Evolutionary conservation across 2,113 vertebrate genomes (phyloP).

Genomic region (Pedetes capensis): DNA sequence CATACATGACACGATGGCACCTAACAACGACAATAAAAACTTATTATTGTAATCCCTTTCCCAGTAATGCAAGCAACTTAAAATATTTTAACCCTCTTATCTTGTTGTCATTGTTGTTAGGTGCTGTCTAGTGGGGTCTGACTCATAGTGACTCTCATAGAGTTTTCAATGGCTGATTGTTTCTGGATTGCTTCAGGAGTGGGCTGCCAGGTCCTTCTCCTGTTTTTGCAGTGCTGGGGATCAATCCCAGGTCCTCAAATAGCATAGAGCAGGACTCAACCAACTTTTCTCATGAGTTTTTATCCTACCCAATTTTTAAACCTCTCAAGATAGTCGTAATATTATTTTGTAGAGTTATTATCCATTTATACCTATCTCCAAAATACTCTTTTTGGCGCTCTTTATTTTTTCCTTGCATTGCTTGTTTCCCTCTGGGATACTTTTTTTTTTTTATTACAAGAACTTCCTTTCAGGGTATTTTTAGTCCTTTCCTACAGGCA

Average conservation of each 20-base stretch:
- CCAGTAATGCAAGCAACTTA: neutral
- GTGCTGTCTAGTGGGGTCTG: too few species aligned
- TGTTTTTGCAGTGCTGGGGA: neutral
- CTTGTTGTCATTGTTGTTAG: too few species aligned
- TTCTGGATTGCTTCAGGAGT: too few species aligned
- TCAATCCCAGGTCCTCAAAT: too few species aligned
- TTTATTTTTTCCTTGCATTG: neutral
- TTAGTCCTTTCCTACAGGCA: neutral
- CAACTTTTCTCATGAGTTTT: slow-evolving; percentile 23
- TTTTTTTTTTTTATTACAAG: slow-evolving; percentile 13
- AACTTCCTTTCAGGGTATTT: neutral
- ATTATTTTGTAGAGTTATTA: neutral
- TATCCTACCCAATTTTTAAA: neutral
- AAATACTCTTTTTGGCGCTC: neutral
- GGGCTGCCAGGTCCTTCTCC: too few species aligned
- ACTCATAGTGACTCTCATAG: too few species aligned
- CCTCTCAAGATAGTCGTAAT: neutral
- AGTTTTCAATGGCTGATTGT: too few species aligned
- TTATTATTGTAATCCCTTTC: neutral
- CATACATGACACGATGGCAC: too few species aligned
- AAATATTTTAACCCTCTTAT: neutral
- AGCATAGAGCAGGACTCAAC: too few species aligned
- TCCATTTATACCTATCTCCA: neutral
- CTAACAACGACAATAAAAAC: too few species aligned
- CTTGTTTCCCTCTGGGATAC: neutral